Percentiles rank a stretch among this genome's conserved stretches.
phyloP scores from a whole-genome alignment of 2,797 vertebrate species.

The Petrocephalus schoutedeni region DNA sequence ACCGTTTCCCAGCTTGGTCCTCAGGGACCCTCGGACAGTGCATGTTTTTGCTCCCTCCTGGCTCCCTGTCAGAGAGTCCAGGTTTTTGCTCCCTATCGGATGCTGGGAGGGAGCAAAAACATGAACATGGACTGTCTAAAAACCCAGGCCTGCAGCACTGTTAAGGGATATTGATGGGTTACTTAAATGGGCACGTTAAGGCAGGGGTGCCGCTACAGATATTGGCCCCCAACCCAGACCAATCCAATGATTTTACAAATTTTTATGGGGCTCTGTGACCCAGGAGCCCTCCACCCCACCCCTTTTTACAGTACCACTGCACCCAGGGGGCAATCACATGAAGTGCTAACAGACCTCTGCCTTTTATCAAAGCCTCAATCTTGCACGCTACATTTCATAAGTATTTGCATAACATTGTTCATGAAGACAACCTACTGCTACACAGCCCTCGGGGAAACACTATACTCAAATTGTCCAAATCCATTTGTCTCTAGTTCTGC shows the following conservation, averaged over 20 bases:
- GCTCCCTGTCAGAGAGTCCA: background rate
- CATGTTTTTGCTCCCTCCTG: background rate
- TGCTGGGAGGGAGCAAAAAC: background rate
- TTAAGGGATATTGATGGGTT: too few species aligned
- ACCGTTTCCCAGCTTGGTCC: background rate
- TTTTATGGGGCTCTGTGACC: background rate
- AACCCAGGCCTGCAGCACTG: too few species aligned
- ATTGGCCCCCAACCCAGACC: too few species aligned
- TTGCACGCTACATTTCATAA: too few species aligned
- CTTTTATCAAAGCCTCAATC: background rate
- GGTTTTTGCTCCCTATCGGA: background rate
- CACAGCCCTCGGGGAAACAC: too few species aligned
- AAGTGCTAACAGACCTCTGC: background rate
- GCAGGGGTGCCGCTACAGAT: too few species aligned
- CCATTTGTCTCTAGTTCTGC: too few species aligned
- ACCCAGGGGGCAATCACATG: background rate
- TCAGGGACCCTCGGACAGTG: background rate
- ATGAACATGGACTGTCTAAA: background rate
- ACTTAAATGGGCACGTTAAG: too few species aligned
- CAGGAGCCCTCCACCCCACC: background rate
- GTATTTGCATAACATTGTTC: too few species aligned
- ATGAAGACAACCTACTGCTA: too few species aligned
- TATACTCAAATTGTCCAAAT: too few species aligned
- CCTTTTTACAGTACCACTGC: background rate
- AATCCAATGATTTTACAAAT: background rate